These are phyloP conservation scores for Chionoecetes opilio DNA, from an alignment of 1,140 invertebrate genomes.

Conservation along the genomic window DNA sequence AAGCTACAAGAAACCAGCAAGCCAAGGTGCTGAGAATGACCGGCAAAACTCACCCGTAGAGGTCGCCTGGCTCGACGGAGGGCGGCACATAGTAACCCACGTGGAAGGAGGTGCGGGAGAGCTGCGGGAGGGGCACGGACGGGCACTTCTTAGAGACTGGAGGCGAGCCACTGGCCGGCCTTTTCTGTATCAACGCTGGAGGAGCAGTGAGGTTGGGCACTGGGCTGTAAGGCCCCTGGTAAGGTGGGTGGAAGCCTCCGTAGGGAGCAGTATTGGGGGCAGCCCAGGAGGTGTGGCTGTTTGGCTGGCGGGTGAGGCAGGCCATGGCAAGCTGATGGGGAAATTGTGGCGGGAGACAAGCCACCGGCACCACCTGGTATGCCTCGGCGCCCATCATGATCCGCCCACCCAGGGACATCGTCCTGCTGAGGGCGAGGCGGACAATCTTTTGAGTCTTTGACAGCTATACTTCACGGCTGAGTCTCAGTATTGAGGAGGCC, in stretches of 20 bases:
- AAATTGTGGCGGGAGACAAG: background rate
- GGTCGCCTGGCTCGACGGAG: constrained; percentile 64
- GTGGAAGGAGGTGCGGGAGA: constrained; percentile 67
- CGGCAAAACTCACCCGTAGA: constrained; percentile 61
- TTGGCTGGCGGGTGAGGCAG: background rate
- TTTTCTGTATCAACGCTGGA: background rate
- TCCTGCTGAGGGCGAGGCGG: background rate
- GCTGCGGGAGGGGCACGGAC: constrained; percentile 65
- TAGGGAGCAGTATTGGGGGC: constrained; percentile 23
- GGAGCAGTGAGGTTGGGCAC: background rate
- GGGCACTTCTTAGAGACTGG: constrained; percentile 59
- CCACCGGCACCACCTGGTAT: constrained; percentile 36
- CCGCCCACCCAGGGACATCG: constrained; percentile 45
- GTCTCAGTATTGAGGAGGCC: background rate
- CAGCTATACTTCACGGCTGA: background rate
- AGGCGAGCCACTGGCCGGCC: background rate
- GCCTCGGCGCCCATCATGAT: constrained; percentile 33
- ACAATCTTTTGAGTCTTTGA: background rate
- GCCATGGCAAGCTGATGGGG: background rate
- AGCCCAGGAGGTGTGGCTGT: background rate
- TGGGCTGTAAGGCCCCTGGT: background rate
- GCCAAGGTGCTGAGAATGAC: background rate
- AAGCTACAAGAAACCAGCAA: too few species aligned
- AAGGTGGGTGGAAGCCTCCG: constrained; percentile 33
- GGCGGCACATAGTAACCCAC: constrained; percentile 71